Evolutionary conservation across 2,888 invertebrate genomes (phyloP).

Genomic region (Diaperis boleti): DNA sequence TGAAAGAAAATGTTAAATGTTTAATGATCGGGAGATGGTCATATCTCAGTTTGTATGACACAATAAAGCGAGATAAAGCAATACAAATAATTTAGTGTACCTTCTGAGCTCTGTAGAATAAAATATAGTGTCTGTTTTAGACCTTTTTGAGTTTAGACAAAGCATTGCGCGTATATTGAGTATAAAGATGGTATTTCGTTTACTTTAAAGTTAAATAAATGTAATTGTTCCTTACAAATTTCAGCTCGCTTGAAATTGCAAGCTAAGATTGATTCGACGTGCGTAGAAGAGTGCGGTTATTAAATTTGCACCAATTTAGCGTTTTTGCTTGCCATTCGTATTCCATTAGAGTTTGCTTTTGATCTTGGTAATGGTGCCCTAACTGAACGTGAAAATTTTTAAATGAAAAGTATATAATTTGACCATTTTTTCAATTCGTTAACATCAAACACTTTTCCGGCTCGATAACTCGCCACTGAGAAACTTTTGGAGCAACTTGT

Average conservation of each 20-base stretch:
- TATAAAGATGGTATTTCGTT: too few relatives aligned
- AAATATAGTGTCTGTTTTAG: too few relatives aligned
- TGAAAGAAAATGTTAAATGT: conserved; percentile 61
- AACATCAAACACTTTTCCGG: conserved; percentile 46
- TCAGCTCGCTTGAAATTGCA: too few relatives aligned
- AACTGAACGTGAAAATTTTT: conserved; percentile 35
- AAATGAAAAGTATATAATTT: conserved; percentile 41
- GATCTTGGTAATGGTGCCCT: conserved; percentile 28
- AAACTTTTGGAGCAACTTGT: conserved; percentile 45
- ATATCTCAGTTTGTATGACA: conserved; percentile 17
- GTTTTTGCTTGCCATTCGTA: conserved; percentile 26
- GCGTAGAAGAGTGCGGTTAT: conserved; percentile 2
- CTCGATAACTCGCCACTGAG: conserved; percentile 38
- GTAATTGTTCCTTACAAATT: too few relatives aligned
- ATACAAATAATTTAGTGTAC: too few relatives aligned
- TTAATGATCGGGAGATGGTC: conserved; percentile 18
- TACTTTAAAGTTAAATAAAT: too few relatives aligned
- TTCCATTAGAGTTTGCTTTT: conserved; percentile 23
- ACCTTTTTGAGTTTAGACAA: too few relatives aligned
- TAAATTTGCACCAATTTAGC: conserved; percentile 25
- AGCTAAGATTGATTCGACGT: too few relatives aligned
- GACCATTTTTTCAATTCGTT: conserved; percentile 46
- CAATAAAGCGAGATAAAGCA: conserved; percentile 20
- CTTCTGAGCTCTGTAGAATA: too few relatives aligned
- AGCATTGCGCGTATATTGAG: too few relatives aligned